Evolutionary conservation across 1,140 invertebrate genomes (phyloP).

Genomic region (Odontomachus brunneus): DNA sequence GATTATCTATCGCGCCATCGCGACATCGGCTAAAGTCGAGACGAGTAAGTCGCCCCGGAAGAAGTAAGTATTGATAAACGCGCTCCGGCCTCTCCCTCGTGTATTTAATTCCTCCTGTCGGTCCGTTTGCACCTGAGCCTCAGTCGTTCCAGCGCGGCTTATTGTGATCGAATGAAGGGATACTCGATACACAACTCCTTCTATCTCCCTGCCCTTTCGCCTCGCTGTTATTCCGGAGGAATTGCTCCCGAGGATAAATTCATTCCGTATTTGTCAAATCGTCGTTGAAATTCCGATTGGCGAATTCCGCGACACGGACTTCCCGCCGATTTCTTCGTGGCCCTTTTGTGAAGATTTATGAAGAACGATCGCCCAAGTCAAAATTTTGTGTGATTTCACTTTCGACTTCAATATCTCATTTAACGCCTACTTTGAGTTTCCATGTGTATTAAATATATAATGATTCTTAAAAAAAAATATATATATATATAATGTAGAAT

Average conservation of each 20-base stretch:
- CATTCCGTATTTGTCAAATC: not conserved
- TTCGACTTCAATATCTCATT: no score
- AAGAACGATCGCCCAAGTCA: no score
- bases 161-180: constrained; percentile 12
- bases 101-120: constrained; percentile 33
- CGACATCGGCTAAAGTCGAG: not conserved
- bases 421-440: no score
- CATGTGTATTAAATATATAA: no score
- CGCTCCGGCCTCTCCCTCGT: constrained; percentile 11
- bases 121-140: constrained; percentile 48
- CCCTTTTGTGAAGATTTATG: not conserved
- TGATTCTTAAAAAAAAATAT: no score
- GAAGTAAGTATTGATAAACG: constrained; percentile 52
- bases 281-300: not conserved
- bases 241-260: not conserved
- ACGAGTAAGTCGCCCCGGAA: constrained; percentile 19
- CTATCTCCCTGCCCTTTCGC: no score
- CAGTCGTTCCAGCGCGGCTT: constrained; percentile 16
- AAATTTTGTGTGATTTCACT: no score
- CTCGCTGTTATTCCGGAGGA: not conserved
- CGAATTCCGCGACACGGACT: not conserved
- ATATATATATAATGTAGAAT: no score
- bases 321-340: not conserved
- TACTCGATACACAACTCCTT: constrained; percentile 2
- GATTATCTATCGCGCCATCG: constrained; percentile 44